Conservation (phyloP, 1,140 invertebrate genomes). For the Neoseiulus cucumeris region DNA sequence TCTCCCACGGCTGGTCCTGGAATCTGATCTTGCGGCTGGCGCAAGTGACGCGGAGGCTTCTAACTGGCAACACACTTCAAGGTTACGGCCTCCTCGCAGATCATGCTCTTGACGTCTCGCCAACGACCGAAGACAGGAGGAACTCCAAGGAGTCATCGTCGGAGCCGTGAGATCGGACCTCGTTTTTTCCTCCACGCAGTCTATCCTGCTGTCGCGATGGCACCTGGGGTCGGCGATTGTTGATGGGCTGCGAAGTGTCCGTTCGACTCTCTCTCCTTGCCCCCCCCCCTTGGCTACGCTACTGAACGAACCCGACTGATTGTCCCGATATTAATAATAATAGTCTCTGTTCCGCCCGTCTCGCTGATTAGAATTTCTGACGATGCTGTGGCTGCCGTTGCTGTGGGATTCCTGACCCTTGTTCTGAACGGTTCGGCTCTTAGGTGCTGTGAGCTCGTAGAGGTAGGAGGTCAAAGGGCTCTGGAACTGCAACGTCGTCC, state of each 20-base stretch:
- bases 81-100: background rate
- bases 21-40: too few species aligned
- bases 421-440: too few species aligned
- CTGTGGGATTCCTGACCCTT: too few species aligned
- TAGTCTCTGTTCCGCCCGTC: background rate
- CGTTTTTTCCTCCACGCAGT: background rate
- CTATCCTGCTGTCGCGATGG: background rate
- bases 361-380: background rate
- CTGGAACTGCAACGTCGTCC: too few species aligned
- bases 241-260: background rate
- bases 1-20: too few species aligned
- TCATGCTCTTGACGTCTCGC: background rate
- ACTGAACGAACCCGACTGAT: background rate
- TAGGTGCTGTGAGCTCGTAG: too few species aligned
- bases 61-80: background rate
- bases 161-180: background rate
- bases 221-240: background rate
- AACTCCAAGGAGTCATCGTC: conserved; percentile 1
- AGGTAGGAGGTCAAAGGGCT: too few species aligned
- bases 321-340: background rate
- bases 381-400: too few species aligned
- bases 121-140: background rate
- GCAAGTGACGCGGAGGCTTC: too few species aligned
- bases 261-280: background rate
- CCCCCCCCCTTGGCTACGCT: background rate